These are phyloP conservation scores for Adelphocoris suturalis DNA, from an alignment of 2,888 invertebrate genomes.

Conservation along the genomic window DNA sequence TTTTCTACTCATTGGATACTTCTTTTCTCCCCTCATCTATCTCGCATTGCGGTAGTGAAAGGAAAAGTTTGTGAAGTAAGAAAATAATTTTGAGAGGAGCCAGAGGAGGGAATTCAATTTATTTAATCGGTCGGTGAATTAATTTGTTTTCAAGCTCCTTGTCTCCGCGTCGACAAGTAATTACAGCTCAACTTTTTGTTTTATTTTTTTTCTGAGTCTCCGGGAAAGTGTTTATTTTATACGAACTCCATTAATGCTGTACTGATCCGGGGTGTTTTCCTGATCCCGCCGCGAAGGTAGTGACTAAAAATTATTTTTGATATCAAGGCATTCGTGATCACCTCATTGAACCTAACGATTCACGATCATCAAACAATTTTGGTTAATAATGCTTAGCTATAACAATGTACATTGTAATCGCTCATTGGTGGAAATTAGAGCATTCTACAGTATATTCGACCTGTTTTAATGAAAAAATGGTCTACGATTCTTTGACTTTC, in stretches of 20 bases:
- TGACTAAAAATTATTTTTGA: not conserved
- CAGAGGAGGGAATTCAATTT: slow-evolving; percentile 4
- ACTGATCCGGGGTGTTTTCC: not conserved
- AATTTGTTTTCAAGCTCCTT: slow-evolving; percentile 29
- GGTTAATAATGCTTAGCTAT: too few species aligned
- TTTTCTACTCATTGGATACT: too few species aligned
- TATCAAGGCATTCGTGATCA: too few species aligned
- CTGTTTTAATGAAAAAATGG: too few species aligned
- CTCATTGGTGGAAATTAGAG: too few species aligned
- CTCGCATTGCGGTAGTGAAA: not conserved
- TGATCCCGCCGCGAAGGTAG: not conserved
- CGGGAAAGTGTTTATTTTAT: not conserved
- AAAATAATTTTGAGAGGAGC: not conserved
- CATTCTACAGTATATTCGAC: too few species aligned
- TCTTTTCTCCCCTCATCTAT: too few species aligned
- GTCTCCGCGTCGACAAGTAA: slow-evolving; percentile 30
- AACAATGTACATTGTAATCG: too few species aligned
- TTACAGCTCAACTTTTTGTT: not conserved
- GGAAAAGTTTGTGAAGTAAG: not conserved
- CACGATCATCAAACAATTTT: too few species aligned
- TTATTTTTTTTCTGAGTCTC: not conserved
- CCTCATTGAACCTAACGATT: too few species aligned
- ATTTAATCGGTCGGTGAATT: slow-evolving; percentile 23
- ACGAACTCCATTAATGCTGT: slow-evolving; percentile 17
- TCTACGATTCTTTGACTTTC: too few species aligned